Evolutionary conservation across 2,113 vertebrate genomes (phyloP).

Genomic region (Aptenodytes patagonicus): DNA sequence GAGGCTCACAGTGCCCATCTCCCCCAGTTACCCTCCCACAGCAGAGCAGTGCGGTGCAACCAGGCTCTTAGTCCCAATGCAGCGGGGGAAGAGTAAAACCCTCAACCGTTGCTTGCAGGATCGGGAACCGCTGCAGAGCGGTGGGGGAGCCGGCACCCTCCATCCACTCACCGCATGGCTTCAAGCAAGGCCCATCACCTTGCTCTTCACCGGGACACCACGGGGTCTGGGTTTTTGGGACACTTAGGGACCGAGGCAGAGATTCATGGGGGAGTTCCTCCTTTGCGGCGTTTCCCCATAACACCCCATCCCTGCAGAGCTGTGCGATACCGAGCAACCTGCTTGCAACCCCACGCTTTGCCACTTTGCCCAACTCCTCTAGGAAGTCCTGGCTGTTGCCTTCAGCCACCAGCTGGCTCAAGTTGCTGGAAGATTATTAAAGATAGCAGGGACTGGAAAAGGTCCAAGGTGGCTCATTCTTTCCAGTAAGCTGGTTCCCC

Average conservation of each 20-base stretch:
- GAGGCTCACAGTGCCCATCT: background rate
- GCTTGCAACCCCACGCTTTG: fast-evolving
- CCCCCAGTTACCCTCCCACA: background rate
- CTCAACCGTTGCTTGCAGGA: fast-evolving
- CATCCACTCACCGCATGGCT: background rate
- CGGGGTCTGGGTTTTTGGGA: background rate
- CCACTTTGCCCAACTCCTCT: background rate
- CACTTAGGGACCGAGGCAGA: fast-evolving
- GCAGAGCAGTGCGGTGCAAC: fast-evolving
- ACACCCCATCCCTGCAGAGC: background rate
- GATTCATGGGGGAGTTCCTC: background rate
- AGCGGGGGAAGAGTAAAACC: background rate
- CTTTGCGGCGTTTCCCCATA: fast-evolving
- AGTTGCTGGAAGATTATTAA: background rate
- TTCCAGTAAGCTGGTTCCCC: background rate
- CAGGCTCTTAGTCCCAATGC: fast-evolving
- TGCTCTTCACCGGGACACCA: background rate
- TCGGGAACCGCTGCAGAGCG: fast-evolving
- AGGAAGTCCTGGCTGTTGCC: background rate
- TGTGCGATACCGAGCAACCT: fast-evolving
- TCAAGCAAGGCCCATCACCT: background rate
- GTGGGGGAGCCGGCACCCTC: background rate
- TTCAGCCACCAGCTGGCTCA: background rate
- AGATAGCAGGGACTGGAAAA: background rate
- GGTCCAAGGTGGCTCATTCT: background rate